Evolutionary conservation across 2,113 vertebrate genomes (phyloP).

Genomic region (Brachionichthys hirsutus): DNA sequence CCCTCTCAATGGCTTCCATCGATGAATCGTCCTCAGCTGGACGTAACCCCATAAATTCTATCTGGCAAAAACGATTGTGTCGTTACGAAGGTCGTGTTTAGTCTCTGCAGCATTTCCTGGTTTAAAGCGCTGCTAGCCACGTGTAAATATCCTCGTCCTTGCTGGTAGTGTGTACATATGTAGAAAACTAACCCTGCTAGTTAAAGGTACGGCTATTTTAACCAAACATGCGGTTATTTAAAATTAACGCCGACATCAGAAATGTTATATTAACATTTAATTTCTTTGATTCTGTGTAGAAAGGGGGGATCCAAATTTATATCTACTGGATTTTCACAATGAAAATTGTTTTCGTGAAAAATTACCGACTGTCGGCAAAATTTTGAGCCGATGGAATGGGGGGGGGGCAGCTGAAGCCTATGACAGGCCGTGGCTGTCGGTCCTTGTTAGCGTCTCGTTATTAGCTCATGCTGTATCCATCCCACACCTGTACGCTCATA

Average conservation of each 20-base stretch:
- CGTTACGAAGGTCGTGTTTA: too few species aligned
- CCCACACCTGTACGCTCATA: constrained; percentile 39
- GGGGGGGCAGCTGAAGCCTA: constrained; percentile 48
- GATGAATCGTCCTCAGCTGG: too few species aligned
- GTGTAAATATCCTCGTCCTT: constrained; percentile 65
- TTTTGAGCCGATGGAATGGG: constrained; percentile 33
- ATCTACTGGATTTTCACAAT: constrained; percentile 31
- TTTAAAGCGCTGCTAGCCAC: constrained; percentile 56
- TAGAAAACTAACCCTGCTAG: constrained; percentile 62
- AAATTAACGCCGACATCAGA: constrained; percentile 54
- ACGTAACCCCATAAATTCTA: too few species aligned
- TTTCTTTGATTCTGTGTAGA: constrained; percentile 57
- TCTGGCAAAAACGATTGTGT: too few species aligned
- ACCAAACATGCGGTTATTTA: constrained; percentile 57
- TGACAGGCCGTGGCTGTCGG: constrained; percentile 37
- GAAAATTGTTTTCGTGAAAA: constrained; percentile 16
- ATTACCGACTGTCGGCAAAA: constrained; percentile 16
- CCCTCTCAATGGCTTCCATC: too few species aligned
- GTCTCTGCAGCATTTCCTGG: too few species aligned
- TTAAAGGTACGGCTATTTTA: constrained; percentile 56
- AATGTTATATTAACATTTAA: constrained; percentile 77
- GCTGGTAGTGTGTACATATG: constrained; percentile 70
- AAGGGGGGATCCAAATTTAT: constrained; percentile 43
- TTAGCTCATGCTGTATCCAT: constrained; percentile 21
- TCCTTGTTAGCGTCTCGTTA: constrained; percentile 35